Base-by-base conservation (phyloP, 2,888 invertebrate genomes). In the Eupelmus urozonus region DNA sequence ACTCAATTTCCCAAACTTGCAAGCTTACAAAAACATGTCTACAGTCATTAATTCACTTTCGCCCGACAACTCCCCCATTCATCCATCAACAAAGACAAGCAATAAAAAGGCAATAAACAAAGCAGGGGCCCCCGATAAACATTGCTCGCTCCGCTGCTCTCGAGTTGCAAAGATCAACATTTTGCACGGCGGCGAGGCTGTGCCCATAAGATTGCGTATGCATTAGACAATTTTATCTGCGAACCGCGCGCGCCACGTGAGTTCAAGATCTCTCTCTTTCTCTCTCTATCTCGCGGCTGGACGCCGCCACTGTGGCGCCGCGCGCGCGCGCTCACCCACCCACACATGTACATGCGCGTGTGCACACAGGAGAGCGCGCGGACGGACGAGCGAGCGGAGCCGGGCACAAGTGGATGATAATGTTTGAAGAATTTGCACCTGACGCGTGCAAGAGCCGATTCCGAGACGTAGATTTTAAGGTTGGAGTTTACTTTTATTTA, bases 241-340 rank as follows among this genome's bases (percentile, higher is more conserved):
- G 49, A 16, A 20, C 34, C 18, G 11, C 66, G 65, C 59, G 63
- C 63, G 49, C 74, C 42, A 70, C 78, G 74, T 65, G 69, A 72
- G 77, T 57, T 67, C 73, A 34, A n/a, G 40, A 66, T 49, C 40
- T 59, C 34, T 72, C 62, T 71, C 29, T 29, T 9, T 65, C 27
- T 67, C 55, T 40, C 18, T 57, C 55, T 55, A 49, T 49, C 65
- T 67, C 85, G 78, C 85, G 79, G 84, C 82, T 85, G 87, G 87
- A 86, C 83, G 84, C 86, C 87, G 87, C 84, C 87, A 82, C 83
- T 65, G 80, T 87, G 87, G 87, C 87, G 87, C 87, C 87, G 85
- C 82, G 80, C 81, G 85, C 82, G 80, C 81, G 82, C 18, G 23
- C 84, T 84, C 83, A 84, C 86, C 86, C 84, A 85, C 87, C 85